Conservation (phyloP, 2,888 invertebrate species). For the Caenorhabditis wallacei region DNA sequence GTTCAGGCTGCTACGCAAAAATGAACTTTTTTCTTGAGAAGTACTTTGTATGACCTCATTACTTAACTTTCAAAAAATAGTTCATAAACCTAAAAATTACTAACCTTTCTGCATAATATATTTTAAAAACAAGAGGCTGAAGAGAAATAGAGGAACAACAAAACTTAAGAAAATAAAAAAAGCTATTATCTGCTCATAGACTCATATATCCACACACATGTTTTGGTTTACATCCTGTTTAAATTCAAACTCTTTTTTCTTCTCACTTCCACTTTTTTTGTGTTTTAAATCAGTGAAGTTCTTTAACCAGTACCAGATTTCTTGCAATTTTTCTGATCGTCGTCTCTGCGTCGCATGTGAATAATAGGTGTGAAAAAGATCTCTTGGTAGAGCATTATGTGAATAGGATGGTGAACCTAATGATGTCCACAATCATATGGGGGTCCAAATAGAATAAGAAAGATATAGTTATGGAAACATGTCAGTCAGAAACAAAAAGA, state of each 20-base stretch:
- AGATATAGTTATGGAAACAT: conserved; percentile 35
- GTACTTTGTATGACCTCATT: no score
- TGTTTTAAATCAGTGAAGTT: conserved; percentile 1
- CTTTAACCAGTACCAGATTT: conserved; percentile 57
- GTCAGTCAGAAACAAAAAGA: conserved; percentile 23
- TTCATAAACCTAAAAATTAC: not conserved
- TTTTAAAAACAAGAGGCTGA: not conserved
- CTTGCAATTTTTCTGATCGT: not conserved
- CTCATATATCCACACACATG: conserved; percentile 22
- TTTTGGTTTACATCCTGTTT: conserved; percentile 39
- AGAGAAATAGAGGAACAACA: not conserved
- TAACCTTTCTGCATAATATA: conserved; percentile 12
- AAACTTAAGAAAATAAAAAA: conserved; percentile 4
- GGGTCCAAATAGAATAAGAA: conserved; percentile 31
- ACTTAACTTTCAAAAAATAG: no score
- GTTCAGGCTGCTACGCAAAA: no score
- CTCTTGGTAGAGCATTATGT: conserved; percentile 46
- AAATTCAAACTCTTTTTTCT: conserved; percentile 26
- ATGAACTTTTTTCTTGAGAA: no score
- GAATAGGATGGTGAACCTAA: conserved; percentile 4
- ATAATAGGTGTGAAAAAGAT: conserved; percentile 56
- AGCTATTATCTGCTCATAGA: conserved; percentile 19
- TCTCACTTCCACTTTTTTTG: not conserved
- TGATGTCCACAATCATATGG: conserved; percentile 23
- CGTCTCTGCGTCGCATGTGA: conserved; percentile 39